Percentiles rank a stretch among this genome's conserved stretches.
Evolutionary conservation across 2,113 vertebrate genomes (phyloP).

Genomic region (Calonectris borealis): DNA sequence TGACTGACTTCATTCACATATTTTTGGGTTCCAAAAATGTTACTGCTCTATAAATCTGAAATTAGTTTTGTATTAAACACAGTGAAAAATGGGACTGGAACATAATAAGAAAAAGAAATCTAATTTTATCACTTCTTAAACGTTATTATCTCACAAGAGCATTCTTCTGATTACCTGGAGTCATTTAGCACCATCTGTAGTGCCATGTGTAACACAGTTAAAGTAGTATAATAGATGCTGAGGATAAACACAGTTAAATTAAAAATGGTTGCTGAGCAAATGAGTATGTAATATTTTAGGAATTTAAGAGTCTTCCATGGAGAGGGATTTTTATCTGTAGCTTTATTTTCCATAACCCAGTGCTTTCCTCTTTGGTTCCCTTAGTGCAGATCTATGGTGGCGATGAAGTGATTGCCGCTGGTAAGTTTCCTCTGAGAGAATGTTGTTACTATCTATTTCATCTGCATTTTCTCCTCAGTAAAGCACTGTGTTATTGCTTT

Average conservation of each 20-base stretch:
- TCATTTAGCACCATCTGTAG: conserved; percentile 32
- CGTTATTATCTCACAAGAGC: neutral
- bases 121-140: neutral
- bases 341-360: neutral
- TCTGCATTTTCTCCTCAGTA: neutral
- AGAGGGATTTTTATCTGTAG: neutral
- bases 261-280: neutral
- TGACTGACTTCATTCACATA: neutral
- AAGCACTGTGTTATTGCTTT: neutral
- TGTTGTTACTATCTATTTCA: neutral
- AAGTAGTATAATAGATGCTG: neutral
- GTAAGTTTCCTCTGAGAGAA: neutral
- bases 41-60: neutral
- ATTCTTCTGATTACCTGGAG: conserved; percentile 33
- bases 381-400: neutral
- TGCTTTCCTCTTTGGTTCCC: neutral
- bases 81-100: neutral
- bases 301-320: neutral
- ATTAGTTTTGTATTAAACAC: neutral
- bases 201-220: conserved; percentile 20
- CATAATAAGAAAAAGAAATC: neutral
- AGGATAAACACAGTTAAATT: conserved; percentile 7
- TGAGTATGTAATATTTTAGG: neutral
- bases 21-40: neutral
- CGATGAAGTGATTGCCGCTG: neutral